Conservation (phyloP, 2,888 invertebrate genomes). For the Brachypalpus laphriformis region DNA sequence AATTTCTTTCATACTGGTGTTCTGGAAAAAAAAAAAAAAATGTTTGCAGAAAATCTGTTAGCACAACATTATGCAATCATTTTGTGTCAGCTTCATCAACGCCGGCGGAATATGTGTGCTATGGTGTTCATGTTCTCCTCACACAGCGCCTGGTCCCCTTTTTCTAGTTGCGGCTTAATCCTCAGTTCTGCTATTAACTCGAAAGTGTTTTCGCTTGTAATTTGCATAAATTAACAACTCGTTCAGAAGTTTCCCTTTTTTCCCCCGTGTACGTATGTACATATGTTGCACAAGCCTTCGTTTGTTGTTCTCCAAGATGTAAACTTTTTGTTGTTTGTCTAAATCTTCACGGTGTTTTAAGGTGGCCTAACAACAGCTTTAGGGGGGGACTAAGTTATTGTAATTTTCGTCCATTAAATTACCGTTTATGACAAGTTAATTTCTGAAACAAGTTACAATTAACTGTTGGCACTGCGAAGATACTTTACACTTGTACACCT, state of each 20-base stretch:
- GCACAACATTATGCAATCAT: background rate
- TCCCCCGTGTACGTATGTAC: background rate
- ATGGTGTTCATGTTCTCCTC: background rate
- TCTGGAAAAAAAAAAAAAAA: too few relatives aligned
- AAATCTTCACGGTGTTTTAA: background rate
- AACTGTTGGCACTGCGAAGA: constrained; percentile 6
- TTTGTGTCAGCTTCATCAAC: background rate
- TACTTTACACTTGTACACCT: constrained; percentile 40
- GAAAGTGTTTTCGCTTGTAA: constrained; percentile 44
- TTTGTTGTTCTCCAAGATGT: background rate
- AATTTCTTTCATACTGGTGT: too few relatives aligned
- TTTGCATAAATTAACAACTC: constrained; percentile 53
- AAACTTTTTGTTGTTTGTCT: background rate
- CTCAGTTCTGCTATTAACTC: constrained; percentile 37
- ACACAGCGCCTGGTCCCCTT: background rate
- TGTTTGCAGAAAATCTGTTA: background rate
- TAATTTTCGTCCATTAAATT: constrained; percentile 43
- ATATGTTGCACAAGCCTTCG: background rate
- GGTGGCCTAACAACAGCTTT: background rate
- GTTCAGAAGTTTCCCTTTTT: constrained; percentile 40
- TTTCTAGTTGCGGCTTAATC: background rate
- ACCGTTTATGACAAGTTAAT: constrained; percentile 45
- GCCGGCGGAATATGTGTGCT: background rate
- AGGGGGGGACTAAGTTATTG: constrained; percentile 4
- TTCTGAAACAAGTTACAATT: constrained; percentile 36